Conservation (phyloP, 2,888 invertebrate species). For the Poecilus cupreus region DNA sequence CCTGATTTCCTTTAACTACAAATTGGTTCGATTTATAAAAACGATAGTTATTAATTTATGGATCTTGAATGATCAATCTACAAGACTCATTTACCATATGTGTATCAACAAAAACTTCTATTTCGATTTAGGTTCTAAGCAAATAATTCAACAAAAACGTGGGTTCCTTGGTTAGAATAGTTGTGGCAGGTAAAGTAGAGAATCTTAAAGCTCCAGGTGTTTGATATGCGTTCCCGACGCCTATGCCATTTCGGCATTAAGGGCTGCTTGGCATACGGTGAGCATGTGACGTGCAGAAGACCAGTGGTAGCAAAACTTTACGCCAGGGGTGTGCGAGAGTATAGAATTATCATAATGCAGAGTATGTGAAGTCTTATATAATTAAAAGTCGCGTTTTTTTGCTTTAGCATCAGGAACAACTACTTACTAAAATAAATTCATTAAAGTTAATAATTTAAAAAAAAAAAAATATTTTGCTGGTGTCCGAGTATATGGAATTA, state of each 20-base stretch:
- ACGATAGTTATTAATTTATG: background rate
- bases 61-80: background rate
- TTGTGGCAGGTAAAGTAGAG: background rate
- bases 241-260: background rate
- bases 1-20: background rate
- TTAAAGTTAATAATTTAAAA: no score
- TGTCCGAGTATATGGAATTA: no score
- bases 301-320: background rate
- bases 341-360: no score
- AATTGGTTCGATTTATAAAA: background rate
- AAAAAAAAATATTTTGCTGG: no score
- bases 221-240: background rate
- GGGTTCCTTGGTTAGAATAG: background rate
- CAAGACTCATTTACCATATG: slow-evolving; percentile 1
- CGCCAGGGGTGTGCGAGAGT: background rate
- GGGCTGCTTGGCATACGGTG: background rate
- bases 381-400: no score
- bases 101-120: background rate
- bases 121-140: background rate
- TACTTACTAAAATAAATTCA: no score
- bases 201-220: background rate
- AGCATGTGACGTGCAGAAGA: background rate
- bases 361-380: no score
- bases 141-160: background rate
- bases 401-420: no score